Percentiles rank a stretch among this genome's conserved stretches.
These are phyloP conservation scores for Noturus placidus DNA, from an alignment of 2,113 vertebrate species.

Conservation along the genomic window DNA sequence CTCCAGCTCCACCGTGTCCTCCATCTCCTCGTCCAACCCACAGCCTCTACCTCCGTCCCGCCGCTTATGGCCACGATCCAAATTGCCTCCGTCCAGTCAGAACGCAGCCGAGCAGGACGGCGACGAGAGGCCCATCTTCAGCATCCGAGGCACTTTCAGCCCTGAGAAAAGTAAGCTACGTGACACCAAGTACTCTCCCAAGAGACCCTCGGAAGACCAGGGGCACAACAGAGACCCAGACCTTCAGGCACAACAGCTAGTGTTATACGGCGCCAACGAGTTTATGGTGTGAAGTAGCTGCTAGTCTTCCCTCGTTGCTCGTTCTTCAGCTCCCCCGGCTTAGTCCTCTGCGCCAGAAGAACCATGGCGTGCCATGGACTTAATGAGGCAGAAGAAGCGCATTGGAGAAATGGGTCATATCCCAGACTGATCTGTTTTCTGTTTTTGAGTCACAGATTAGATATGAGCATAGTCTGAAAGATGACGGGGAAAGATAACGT, in stretches of 20 bases:
- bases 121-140: conserved; percentile 83
- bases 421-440: neutral
- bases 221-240: conserved; percentile 78
- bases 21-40: conserved; percentile 72
- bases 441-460: conserved; percentile 44
- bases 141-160: conserved; percentile 90
- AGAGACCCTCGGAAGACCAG: conserved; percentile 74
- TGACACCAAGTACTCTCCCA: conserved; percentile 78
- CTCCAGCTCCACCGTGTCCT: conserved; percentile 70
- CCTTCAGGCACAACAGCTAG: conserved; percentile 74
- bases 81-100: conserved; percentile 69
- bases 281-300: conserved; percentile 89
- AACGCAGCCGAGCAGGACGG: conserved; percentile 66
- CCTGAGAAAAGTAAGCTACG: conserved; percentile 90
- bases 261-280: conserved; percentile 88
- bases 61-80: conserved; percentile 86
- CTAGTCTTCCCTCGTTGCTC: conserved; percentile 48
- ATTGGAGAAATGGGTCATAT: conserved; percentile 18
- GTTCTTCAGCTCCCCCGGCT: conserved; percentile 52
- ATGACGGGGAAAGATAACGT: conserved; percentile 57
- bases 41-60: conserved; percentile 76
- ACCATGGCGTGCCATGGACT: conserved; percentile 63
- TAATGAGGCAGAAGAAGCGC: conserved; percentile 12
- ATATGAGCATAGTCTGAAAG: conserved; percentile 47
- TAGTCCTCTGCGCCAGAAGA: conserved; percentile 51